Base-by-base conservation (phyloP, 2,113 vertebrate genomes). In the Nymphicus hollandicus region DNA sequence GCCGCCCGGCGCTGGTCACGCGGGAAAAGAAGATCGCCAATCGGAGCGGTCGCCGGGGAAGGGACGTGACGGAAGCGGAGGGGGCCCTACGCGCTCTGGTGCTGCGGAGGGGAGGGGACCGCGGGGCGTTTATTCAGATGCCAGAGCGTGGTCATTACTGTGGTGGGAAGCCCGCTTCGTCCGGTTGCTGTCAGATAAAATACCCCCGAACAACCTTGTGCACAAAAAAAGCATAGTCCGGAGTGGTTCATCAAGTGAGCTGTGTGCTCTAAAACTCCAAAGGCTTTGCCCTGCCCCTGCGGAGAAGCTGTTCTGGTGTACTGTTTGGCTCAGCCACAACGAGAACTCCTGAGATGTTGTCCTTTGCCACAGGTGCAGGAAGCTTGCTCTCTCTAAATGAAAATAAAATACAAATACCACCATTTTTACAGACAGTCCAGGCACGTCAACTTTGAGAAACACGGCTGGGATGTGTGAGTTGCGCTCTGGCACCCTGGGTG, bases 361-460 rank as follows among this genome's bases (percentile, higher is more conserved):
- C 14, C 53, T 22, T 27, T 23, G 18, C 13, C 9, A 1, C 33
- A 17, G 8, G 23, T 56, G 44, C 70, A n/a, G 33, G 31, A 66
- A 58, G 13, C 11, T 55, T 61, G 18, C 11, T 28, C 15, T 49
- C 8, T 25, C 33, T 69, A 15, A 35, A 13, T 18, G 14, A 24
- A 79, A 50, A 37, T 13, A 25, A 49, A 25, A 33, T 3, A 7
- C 18, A 39, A n/a, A 70, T 12, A 11, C 7, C 2, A 0, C 8
- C 8, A 0, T 19, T 52, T 60, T 47, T 39, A 14, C 35, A 18
- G 46, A 1, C 1, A 0, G 4, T 1, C 24, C n/a, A 4, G 58
- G 46, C 56, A 8, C 3, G 58, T 19, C 39, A 24, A 6, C 22
- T 6, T 14, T 15, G 47, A 18, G 37, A 49, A 70, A 24, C 0